Base-by-base conservation (phyloP, 2,888 invertebrate genomes). In the Ophioninae sp. region DNA sequence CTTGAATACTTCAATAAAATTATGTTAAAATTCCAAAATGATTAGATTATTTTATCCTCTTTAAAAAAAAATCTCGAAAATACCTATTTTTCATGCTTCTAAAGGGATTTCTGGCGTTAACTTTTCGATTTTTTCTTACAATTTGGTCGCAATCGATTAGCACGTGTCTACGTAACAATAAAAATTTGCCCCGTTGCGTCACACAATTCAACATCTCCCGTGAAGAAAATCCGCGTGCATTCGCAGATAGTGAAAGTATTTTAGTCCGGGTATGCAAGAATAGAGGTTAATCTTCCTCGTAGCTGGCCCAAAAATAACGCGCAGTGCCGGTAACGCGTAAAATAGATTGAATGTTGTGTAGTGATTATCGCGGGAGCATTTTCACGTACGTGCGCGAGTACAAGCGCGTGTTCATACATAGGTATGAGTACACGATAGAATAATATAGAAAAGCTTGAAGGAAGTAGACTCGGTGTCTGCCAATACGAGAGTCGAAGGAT, bases 201-300 rank as follows among this genome's bases (percentile, higher is more conserved):
- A 44, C 59, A 39, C 41, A 56, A 56, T 71, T 74, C 74, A 30
- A 51, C 65, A 73, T 73, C 51, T 74, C 59, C 71, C 64, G 65
- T 20, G 64, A 58, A 72, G 63, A 77, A 72, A 44, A 76, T 67
- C 17, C 39, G 65, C 23, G 23, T 76, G 67, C 82, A 79, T 76
- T 75, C 75, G 81, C 79, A 87, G 85, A 88, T 88, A 85, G 86
- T 86, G 79, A 75, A 67, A 87, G 90, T 92, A 92, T 91, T 92
- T 91, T 91, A 89, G 90, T 86, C 90, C 75, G 86, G 89, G 90
- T 90, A 90, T 89, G 88, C 89, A 87, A 88, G 85, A 90, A 91
- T 89, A 89, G 89, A 91, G 91, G 90, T 91, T 91, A 91, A 91
- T 91, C 90, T 91, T 90, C 87, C 85, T 84, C 88, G 90, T 89